A percentile compares a stretch with the other conserved stretches of the same genome.
Conservation (phyloP, 2,888 invertebrate species). For the Caenorhabditis sp. region DNA sequence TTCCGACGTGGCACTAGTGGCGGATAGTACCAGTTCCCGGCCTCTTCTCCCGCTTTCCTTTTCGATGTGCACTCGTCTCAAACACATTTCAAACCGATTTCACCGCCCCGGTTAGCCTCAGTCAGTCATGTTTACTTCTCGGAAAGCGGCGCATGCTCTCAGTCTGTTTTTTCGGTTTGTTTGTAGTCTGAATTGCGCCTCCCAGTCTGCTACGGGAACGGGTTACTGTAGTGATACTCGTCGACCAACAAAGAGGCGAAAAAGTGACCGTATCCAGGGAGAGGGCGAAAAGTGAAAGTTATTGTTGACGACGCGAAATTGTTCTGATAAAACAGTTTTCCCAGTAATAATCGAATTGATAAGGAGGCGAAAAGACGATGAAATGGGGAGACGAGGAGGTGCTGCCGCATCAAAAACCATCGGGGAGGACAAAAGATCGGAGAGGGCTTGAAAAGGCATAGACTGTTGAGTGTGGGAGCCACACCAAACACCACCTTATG, state of each 20-base stretch:
- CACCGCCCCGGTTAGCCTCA: constrained; percentile 11
- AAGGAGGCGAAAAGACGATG: constrained; percentile 2
- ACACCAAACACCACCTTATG: not conserved
- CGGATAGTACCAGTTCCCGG: constrained; percentile 13
- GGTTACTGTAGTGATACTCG: constrained; percentile 17
- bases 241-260: not conserved
- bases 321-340: constrained; percentile 46
- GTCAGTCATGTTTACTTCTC: constrained; percentile 30
- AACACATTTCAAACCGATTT: constrained; percentile 32
- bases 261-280: constrained; percentile 20
- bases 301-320: constrained; percentile 28
- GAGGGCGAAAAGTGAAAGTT: constrained; percentile 31
- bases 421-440: constrained; percentile 30
- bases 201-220: not conserved
- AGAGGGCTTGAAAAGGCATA: not conserved
- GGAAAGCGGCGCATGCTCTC: constrained; percentile 20
- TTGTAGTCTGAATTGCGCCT: constrained; percentile 16
- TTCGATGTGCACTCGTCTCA: constrained; percentile 26
- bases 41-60: not conserved
- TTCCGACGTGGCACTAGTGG: constrained; percentile 20
- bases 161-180: constrained; percentile 2
- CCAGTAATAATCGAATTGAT: constrained; percentile 33
- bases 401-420: constrained; percentile 39
- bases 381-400: constrained; percentile 1
- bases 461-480: not conserved